Conservation (phyloP, 2,888 invertebrate genomes). For the Rhaphigaster nebulosa region DNA sequence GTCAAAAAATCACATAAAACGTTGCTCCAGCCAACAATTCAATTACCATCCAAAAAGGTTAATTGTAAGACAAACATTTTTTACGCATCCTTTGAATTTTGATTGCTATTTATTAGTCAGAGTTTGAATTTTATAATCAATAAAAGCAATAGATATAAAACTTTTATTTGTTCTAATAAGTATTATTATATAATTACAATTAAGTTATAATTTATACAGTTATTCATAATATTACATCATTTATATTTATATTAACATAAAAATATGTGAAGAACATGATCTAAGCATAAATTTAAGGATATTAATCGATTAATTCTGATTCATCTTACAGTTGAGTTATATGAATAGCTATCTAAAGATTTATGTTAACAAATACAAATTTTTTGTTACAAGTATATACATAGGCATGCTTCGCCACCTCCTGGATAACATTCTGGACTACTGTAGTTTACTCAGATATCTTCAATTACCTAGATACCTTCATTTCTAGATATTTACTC, state of each 20-base stretch:
- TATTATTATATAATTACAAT: slow-evolving; percentile 8
- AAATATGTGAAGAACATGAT: background rate
- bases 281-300: background rate
- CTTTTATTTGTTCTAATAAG: background rate
- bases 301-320: background rate
- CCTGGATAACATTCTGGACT: background rate
- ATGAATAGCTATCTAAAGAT: background rate
- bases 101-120: background rate
- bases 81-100: too few species aligned
- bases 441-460: background rate
- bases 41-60: too few species aligned
- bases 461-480: background rate
- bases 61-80: too few species aligned
- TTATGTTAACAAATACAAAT: background rate
- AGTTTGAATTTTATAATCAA: background rate
- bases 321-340: background rate
- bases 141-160: background rate
- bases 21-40: too few species aligned
- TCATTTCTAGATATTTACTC: too few species aligned
- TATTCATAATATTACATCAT: background rate
- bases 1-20: too few species aligned
- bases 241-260: background rate
- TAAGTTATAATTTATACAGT: background rate
- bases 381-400: background rate
- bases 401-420: background rate